Evolutionary conservation across 1,140 invertebrate species (phyloP), one percentile per base, ranked within the genome.

Genomic region (Microplitis demolitor): DNA sequence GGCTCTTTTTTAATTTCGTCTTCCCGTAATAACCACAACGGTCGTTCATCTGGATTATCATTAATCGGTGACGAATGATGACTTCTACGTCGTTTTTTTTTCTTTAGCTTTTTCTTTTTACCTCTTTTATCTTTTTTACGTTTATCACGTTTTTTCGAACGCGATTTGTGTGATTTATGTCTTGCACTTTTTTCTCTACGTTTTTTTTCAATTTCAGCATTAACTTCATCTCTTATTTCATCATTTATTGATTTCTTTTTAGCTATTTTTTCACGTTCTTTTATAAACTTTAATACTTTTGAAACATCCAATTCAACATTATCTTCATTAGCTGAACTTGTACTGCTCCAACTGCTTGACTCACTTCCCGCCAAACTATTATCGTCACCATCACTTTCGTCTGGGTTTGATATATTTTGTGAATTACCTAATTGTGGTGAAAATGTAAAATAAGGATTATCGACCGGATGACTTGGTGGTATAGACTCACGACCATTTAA

Each of bases 201-300:
- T 31, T 81, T 82, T 3, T 82, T 78, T 45, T 85, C 83, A 6
- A 87, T 87, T 39, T 87, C 85, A 5, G 85, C 85, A 0, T 80
- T 78, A 1, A 87, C 84, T 56, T 87, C 85, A 16, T 87, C 86
- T 4, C 84, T 78, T n/a, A 87, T 86, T 0, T 84, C 82, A 50
- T 87, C 85, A 56, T 85, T 87, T 1, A 87, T 35, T 0, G 81
- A 81, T 24, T 78, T 83, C 3, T 85, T 81, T 35, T 87, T 88
- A 0, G 82, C 85, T 0, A 85, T 82, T 37, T 87, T 88, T n/a
- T 88, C 85, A 0, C 83, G 76, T 16, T 86, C 83, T 56, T 88
- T 88, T 16, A 88, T 88, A 0, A 81, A 82, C 5, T 84, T 84
- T 0, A 87, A 67, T 0, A 86, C 64, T 35, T 87, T 83, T 0